phyloP scores from a whole-genome alignment of 2,797 vertebrate species.

The Pristis pectinata region DNA sequence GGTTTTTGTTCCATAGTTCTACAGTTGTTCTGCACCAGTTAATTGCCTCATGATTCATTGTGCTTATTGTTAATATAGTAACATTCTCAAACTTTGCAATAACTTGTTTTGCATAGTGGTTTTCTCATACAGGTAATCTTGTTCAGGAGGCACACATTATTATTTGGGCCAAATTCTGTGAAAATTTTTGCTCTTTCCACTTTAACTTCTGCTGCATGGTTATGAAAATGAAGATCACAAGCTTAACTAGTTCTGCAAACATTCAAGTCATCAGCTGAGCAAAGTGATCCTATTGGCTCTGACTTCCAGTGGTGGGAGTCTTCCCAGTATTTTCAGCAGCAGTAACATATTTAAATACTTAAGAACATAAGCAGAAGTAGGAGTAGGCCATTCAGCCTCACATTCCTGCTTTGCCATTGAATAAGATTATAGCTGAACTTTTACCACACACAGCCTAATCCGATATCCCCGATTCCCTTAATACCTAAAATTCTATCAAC shows the following conservation, averaged over 20 bases:
- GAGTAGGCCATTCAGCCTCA: too few relatives aligned
- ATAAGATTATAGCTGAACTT: too few relatives aligned
- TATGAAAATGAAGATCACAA: background rate
- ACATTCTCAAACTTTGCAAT: background rate
- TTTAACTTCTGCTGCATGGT: background rate
- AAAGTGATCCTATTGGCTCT: background rate
- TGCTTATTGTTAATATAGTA: background rate
- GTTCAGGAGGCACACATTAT: background rate
- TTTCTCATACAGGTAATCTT: background rate
- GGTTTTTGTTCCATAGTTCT: background rate
- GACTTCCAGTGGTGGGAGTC: background rate
- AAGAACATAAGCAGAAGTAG: too few relatives aligned
- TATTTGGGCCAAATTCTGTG: background rate
- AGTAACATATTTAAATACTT: too few relatives aligned
- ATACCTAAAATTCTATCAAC: too few relatives aligned
- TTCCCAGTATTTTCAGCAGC: too few relatives aligned
- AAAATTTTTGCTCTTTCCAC: background rate
- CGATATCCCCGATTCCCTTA: too few relatives aligned
- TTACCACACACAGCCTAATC: too few relatives aligned
- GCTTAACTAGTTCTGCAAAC: background rate
- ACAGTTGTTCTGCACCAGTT: slow-evolving; percentile 4
- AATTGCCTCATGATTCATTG: background rate
- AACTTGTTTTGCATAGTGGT: background rate
- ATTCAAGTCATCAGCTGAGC: background rate
- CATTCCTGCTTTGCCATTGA: too few relatives aligned